Conservation (phyloP, 30 jellyfish, hydroid and myxozoan genomes). For the Phacellophora camtschatica region DNA sequence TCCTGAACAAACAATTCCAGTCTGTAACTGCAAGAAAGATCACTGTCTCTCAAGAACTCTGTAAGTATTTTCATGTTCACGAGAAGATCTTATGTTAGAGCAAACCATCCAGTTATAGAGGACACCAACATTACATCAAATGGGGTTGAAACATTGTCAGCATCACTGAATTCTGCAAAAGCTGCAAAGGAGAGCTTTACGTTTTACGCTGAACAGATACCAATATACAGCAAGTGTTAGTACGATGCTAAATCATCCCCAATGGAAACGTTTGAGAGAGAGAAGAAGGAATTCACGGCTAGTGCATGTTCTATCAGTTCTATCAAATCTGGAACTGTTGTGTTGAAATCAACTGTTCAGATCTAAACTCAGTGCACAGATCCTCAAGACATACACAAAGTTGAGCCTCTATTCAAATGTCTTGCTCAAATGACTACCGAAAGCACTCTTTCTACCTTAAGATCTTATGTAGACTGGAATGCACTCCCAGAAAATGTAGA, state of each 20-base stretch:
- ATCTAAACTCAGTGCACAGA: background rate
- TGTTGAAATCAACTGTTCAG: background rate
- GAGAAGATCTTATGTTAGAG: constrained; percentile 7
- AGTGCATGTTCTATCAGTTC: background rate
- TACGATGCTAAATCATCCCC: background rate
- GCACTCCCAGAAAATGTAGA: no score
- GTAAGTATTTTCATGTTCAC: constrained; percentile 2
- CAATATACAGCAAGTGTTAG: background rate
- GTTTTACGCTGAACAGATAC: constrained; percentile 13
- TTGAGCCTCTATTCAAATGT: no score
- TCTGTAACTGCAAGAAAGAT: constrained; percentile 12
- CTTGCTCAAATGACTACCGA: no score
- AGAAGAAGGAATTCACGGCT: background rate
- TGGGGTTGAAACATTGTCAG: constrained; percentile 32
- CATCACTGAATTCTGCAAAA: constrained; percentile 26
- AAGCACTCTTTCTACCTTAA: no score
- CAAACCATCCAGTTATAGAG: constrained; percentile 22
- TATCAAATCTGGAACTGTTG: background rate
- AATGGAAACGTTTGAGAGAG: constrained; percentile 23
- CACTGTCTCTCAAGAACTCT: constrained; percentile 31
- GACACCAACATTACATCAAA: constrained; percentile 15
- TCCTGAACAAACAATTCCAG: constrained; percentile 47
- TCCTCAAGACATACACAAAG: no score
- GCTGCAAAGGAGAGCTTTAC: no score
- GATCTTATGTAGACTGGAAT: no score